A percentile compares a stretch with the other conserved stretches of the same genome.
These are phyloP conservation scores for Dendrolimus pini DNA, from an alignment of 2,888 invertebrate species.

Conservation along the genomic window DNA sequence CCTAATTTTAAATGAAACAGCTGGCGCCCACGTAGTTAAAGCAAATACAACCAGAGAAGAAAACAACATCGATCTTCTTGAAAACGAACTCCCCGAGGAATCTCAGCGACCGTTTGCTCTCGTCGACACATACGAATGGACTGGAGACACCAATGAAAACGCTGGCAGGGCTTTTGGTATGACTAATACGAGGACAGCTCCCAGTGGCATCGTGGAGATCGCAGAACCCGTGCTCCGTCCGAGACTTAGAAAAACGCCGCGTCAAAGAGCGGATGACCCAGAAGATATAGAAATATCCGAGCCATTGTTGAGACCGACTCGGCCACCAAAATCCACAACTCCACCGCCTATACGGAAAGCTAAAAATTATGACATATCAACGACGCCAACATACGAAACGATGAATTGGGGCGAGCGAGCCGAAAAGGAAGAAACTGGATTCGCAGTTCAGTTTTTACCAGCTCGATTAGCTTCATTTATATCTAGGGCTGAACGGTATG, in stretches of 20 bases:
- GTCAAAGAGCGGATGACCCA: constrained; percentile 64
- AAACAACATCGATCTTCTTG: constrained; percentile 41
- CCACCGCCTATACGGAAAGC: constrained; percentile 47
- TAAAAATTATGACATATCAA: constrained; percentile 63
- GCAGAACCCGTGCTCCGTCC: constrained; percentile 85
- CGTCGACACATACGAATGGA: constrained; percentile 69
- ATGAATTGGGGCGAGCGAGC: constrained; percentile 41
- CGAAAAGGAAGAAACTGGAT: constrained; percentile 55
- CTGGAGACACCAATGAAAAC: constrained; percentile 56
- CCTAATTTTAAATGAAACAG: constrained; percentile 26
- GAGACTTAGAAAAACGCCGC: constrained; percentile 72
- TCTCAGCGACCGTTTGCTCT: constrained; percentile 53
- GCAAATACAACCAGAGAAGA: constrained; percentile 41
- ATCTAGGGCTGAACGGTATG: constrained; percentile 88
- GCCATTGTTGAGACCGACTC: constrained; percentile 76
- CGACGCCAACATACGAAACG: constrained; percentile 54
- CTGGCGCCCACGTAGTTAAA: constrained; percentile 29
- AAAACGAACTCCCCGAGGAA: constrained; percentile 64
- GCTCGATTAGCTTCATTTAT: constrained; percentile 86
- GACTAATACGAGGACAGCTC: constrained; percentile 63
- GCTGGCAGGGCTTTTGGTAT: constrained; percentile 80
- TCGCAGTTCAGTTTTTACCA: constrained; percentile 87
- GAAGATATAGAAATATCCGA: constrained; percentile 80
- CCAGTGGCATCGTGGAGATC: constrained; percentile 77
- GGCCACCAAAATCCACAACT: constrained; percentile 44